A percentile compares a stretch with the other conserved stretches of the same genome.
Evolutionary conservation across 2,888 invertebrate genomes (phyloP).

Genomic region (Liposcelis brunnea): DNA sequence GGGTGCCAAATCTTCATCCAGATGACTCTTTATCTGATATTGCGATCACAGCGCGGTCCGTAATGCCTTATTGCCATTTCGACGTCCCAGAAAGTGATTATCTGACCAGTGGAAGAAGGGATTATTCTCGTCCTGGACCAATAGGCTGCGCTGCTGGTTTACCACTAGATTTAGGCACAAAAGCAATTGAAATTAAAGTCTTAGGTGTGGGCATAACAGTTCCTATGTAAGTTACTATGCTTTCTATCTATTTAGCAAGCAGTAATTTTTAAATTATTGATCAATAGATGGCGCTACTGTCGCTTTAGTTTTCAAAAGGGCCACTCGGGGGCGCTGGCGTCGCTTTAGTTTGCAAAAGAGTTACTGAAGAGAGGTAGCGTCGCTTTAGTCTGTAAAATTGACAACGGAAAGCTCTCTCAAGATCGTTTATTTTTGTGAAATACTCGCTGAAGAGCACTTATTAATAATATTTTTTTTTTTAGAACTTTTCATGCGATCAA

Average conservation of each 20-base stretch:
- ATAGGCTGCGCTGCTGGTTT: constrained; percentile 22
- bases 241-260: not conserved
- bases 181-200: constrained; percentile 45
- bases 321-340: too few relatives aligned
- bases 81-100: constrained; percentile 49
- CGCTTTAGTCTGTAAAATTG: too few relatives aligned
- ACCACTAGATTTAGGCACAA: constrained; percentile 27
- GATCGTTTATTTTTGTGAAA: constrained; percentile 3
- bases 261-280: constrained; percentile 1
- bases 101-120: constrained; percentile 31
- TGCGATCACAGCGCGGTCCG: constrained; percentile 35
- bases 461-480: constrained; percentile 18
- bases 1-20: constrained; percentile 34
- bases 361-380: too few relatives aligned
- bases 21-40: constrained; percentile 22
- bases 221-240: constrained; percentile 27
- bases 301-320: too few relatives aligned
- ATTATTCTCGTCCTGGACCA: constrained; percentile 22
- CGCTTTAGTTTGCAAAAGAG: too few relatives aligned
- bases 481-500: constrained; percentile 47
- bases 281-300: too few relatives aligned
- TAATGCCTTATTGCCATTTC: constrained; percentile 52
- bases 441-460: too few relatives aligned
- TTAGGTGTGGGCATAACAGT: constrained; percentile 39
- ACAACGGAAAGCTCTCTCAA: too few relatives aligned